Conservation (phyloP, 2,888 invertebrate genomes). For the Calameuta idolon region DNA sequence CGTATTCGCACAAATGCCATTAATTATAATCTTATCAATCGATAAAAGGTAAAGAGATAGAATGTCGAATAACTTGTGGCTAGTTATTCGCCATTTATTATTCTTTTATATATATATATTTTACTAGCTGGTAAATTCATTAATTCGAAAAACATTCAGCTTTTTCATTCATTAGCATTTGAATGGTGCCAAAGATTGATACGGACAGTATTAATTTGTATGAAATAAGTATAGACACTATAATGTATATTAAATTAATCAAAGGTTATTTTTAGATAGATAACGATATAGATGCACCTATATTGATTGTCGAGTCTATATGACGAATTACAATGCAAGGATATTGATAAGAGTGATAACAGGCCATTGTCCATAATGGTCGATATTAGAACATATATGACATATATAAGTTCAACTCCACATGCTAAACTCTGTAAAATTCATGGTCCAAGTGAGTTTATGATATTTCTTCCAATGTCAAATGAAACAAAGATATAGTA, state of each 20-base stretch:
- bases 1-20: neutral
- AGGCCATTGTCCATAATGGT: neutral
- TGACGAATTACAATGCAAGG: neutral
- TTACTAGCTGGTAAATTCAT: no score
- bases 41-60: neutral
- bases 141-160: neutral
- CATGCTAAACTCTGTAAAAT: neutral
- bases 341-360: neutral
- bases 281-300: neutral
- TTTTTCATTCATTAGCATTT: neutral
- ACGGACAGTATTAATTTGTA: neutral
- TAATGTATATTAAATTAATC: constrained; percentile 12
- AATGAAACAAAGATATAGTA: no score
- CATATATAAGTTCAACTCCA: neutral
- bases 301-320: neutral
- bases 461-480: neutral
- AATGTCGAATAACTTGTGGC: neutral
- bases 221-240: constrained; percentile 10
- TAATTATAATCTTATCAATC: neutral
- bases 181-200: neutral
- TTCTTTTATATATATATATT: no score
- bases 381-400: neutral
- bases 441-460: neutral
- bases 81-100: neutral
- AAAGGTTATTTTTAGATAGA: neutral